These are phyloP conservation scores for Leptonema lineaticorne DNA, from an alignment of 1,140 invertebrate species.

Conservation along the genomic window DNA sequence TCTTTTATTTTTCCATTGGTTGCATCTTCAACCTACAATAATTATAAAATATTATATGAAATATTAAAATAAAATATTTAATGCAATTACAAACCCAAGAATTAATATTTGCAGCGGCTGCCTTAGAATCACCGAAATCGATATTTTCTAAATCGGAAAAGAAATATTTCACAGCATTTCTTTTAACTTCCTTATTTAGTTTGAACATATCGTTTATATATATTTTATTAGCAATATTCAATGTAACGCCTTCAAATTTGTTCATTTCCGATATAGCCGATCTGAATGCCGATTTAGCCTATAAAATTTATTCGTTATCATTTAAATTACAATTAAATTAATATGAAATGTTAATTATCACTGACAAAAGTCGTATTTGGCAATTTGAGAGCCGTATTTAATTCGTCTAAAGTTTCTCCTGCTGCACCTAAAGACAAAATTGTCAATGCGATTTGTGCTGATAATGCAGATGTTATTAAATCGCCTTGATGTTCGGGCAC, in stretches of 20 bases:
- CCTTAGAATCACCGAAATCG: neutral
- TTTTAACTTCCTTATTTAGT: neutral
- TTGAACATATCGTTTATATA: neutral
- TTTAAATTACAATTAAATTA: neutral
- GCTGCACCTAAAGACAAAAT: neutral
- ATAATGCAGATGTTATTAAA: neutral
- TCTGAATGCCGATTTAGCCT: neutral
- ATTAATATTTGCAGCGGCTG: neutral
- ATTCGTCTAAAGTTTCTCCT: neutral
- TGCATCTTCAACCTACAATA: neutral
- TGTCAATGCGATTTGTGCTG: neutral
- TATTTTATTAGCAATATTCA: neutral
- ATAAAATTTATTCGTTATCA: neutral
- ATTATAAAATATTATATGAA: neutral
- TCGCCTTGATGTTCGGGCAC: too few species aligned
- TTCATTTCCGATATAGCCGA: neutral
- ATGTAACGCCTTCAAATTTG: neutral
- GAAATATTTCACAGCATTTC: neutral
- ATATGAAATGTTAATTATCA: neutral
- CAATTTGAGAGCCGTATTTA: neutral
- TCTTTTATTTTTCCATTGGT: neutral
- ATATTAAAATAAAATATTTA: neutral
- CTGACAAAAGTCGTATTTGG: neutral
- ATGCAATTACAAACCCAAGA: neutral
- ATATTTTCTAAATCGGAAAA: neutral